A percentile compares a stretch with the other conserved stretches of the same genome.
Conservation (phyloP, 2,797 vertebrate genomes). For the Petrocephalus schoutedeni region DNA sequence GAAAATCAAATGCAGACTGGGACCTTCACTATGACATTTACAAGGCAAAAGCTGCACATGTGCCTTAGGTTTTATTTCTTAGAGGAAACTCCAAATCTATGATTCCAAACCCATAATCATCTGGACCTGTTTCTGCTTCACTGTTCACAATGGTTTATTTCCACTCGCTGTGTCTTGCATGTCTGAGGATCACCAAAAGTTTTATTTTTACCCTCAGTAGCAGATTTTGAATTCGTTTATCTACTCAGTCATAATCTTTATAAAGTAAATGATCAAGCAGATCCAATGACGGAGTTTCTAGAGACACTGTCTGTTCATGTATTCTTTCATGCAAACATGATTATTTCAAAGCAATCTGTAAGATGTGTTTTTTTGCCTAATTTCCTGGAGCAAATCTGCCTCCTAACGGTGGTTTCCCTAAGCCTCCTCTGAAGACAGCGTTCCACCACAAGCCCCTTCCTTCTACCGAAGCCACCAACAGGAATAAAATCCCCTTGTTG, state of each 20-base stretch:
- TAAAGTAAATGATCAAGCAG: not conserved
- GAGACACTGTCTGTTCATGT: not conserved
- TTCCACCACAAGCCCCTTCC: not conserved
- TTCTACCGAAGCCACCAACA: slow-evolving; percentile 22
- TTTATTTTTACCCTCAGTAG: not conserved
- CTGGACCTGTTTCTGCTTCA: slow-evolving; percentile 10
- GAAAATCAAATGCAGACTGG: slow-evolving; percentile 31
- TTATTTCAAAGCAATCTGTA: slow-evolving; percentile 26
- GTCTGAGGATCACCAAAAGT: not conserved
- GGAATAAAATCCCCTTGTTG: slow-evolving; percentile 45
- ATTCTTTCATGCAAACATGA: not conserved
- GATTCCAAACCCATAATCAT: slow-evolving; percentile 12
- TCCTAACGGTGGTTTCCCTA: not conserved
- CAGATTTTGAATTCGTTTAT: not conserved
- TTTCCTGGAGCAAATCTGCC: slow-evolving; percentile 6
- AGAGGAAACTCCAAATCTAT: slow-evolving; percentile 22
- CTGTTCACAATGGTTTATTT: not conserved
- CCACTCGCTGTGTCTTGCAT: not conserved
- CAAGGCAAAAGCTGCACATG: slow-evolving; percentile 9
- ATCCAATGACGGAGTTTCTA: not conserved
- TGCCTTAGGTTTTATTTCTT: slow-evolving; percentile 18
- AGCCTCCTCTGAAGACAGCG: not conserved
- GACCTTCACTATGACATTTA: slow-evolving; percentile 24
- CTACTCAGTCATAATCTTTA: not conserved
- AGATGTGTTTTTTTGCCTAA: slow-evolving; percentile 1